phyloP scores from a whole-genome alignment of 1,140 invertebrate genomes.

The Drosophila persimilis region DNA sequence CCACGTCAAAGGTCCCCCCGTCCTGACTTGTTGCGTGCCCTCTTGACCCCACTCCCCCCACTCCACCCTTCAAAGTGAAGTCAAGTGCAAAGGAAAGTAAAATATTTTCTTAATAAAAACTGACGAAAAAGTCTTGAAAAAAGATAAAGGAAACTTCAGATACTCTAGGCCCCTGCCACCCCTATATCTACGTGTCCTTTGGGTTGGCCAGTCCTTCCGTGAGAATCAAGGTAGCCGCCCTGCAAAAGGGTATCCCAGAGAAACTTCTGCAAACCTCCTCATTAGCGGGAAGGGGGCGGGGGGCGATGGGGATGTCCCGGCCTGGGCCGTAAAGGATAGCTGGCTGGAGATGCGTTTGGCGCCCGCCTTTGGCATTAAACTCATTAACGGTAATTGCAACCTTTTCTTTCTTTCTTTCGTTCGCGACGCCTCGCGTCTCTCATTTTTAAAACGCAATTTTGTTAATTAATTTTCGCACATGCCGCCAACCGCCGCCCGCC shows the following conservation, averaged over 20 bases:
- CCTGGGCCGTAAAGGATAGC: too few relatives aligned
- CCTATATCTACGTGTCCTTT: too few relatives aligned
- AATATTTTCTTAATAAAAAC: constrained; percentile 38
- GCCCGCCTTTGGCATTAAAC: constrained; percentile 74
- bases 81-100: constrained; percentile 72
- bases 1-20: constrained; percentile 53
- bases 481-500: constrained; percentile 2
- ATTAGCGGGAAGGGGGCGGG: constrained; percentile 43
- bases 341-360: constrained; percentile 50
- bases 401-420: constrained; percentile 39
- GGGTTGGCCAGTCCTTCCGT: too few relatives aligned
- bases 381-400: constrained; percentile 81
- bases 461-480: constrained; percentile 81
- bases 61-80: constrained; percentile 54
- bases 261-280: constrained; percentile 52
- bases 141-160: not conserved
- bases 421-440: constrained; percentile 1
- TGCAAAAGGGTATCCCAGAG: not conserved
- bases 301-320: too few relatives aligned
- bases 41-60: constrained; percentile 11
- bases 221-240: too few relatives aligned
- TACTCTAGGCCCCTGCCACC: too few relatives aligned
- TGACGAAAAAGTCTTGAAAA: constrained; percentile 1
- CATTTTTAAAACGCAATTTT: constrained; percentile 67
- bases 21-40: constrained; percentile 64